Percentiles rank a stretch among this genome's conserved stretches.
These are phyloP conservation scores for Prolemur simus DNA, from an alignment of 2,113 vertebrate species.

Conservation along the genomic window DNA sequence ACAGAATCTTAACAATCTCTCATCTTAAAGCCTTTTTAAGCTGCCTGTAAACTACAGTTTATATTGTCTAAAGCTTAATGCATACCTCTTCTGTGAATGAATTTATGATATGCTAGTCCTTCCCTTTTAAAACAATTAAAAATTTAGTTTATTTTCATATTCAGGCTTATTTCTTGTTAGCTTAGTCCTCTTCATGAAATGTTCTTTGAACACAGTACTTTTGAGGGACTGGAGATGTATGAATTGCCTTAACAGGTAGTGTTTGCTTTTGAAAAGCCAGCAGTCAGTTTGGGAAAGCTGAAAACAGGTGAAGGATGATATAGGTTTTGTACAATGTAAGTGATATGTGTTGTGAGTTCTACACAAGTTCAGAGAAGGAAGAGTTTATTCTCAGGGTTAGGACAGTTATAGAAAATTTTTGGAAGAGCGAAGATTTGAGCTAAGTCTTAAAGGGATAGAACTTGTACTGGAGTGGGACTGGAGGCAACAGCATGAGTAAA, in stretches of 20 bases:
- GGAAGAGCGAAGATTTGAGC: not conserved
- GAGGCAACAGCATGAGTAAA: not conserved
- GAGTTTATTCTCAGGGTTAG: not conserved
- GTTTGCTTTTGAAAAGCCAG: conserved; percentile 21
- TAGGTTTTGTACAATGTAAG: not conserved
- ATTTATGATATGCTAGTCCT: not conserved
- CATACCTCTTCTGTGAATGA: not conserved
- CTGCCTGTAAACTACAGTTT: not conserved
- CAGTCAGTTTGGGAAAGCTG: not conserved
- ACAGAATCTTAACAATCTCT: not conserved
- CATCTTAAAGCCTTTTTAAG: conserved; percentile 40
- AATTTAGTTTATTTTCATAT: not conserved
- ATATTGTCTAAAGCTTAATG: not conserved
- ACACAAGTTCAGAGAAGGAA: not conserved
- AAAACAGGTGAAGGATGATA: not conserved
- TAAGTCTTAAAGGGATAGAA: not conserved
- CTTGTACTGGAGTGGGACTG: not conserved
- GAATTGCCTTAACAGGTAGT: not conserved
- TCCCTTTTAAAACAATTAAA: not conserved
- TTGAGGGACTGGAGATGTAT: not conserved
- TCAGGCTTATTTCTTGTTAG: not conserved
- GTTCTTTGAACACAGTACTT: not conserved
- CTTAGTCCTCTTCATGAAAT: not conserved
- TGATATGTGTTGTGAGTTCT: not conserved
- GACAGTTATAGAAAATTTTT: not conserved